Evolutionary conservation across 1,140 invertebrate genomes (phyloP).

Genomic region (Leptinotarsa lineolata): DNA sequence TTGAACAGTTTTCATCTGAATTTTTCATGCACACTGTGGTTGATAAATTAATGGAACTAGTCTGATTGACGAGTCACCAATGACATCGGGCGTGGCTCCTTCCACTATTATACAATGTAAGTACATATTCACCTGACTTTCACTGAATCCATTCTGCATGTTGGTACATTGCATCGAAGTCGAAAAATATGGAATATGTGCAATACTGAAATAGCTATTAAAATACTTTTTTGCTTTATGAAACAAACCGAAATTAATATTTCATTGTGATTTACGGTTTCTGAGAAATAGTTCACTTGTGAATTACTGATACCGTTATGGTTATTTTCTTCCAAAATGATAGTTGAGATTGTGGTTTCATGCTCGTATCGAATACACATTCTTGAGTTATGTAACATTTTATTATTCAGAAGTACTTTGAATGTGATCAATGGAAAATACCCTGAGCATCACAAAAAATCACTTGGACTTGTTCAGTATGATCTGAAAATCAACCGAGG

Average conservation of each 20-base stretch:
- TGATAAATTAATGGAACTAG: no score
- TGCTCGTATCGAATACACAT: no score
- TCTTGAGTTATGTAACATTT: not conserved
- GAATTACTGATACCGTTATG: no score
- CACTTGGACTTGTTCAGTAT: not conserved
- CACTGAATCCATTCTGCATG: slow-evolving; percentile 13
- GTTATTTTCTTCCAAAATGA: no score
- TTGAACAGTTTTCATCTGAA: no score
- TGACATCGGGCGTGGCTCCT: slow-evolving; percentile 14
- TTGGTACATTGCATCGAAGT: slow-evolving; percentile 13
- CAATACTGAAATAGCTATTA: slow-evolving; percentile 16
- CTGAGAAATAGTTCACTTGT: no score
- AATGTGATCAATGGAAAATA: not conserved
- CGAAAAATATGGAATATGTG: slow-evolving; percentile 18
- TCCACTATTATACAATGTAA: slow-evolving; percentile 17
- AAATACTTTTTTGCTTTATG: not conserved
- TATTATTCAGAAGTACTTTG: not conserved
- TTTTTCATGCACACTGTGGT: no score
- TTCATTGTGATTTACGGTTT: slow-evolving; percentile 9
- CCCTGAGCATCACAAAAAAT: not conserved
- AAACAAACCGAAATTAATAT: slow-evolving; percentile 9
- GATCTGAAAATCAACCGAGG: not conserved
- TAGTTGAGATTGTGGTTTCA: no score
- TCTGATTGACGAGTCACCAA: not conserved
- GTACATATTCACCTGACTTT: slow-evolving; percentile 28